phyloP scores from a whole-genome alignment of 2,797 vertebrate species.

The Anniella stebbinsi region DNA sequence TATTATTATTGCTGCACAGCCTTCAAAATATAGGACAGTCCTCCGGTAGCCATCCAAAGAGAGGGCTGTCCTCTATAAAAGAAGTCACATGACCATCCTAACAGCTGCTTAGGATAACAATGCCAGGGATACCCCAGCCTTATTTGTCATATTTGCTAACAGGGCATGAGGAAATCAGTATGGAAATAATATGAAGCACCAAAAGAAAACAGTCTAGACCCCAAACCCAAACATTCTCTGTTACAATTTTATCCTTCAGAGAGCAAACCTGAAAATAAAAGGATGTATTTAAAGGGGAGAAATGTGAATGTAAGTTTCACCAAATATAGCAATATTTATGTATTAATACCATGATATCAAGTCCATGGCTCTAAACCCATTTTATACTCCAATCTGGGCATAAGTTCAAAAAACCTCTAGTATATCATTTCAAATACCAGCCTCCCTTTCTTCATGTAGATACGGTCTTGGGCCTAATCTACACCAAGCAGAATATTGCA shows the following conservation, averaged over 20 bases:
- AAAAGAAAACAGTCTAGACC: neutral
- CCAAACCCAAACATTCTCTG: neutral
- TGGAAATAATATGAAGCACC: neutral
- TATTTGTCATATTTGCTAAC: neutral
- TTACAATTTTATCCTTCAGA: neutral
- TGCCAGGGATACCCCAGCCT: neutral
- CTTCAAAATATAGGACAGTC: no score
- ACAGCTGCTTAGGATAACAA: no score
- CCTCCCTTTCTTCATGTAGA: no score
- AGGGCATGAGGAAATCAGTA: neutral
- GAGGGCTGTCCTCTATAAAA: no score
- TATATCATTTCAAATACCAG: neutral
- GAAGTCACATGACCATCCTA: no score
- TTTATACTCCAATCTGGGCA: neutral
- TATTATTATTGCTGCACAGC: no score
- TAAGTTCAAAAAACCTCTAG: neutral
- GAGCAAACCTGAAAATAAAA: neutral
- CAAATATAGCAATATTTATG: neutral
- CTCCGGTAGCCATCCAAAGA: no score
- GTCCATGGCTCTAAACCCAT: neutral
- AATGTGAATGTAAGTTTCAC: neutral
- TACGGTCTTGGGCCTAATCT: no score
- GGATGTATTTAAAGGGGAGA: neutral
- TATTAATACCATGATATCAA: neutral
- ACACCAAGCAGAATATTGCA: no score